phyloP scores from a whole-genome alignment of 2,797 vertebrate species.

The Clamator glandarius region DNA sequence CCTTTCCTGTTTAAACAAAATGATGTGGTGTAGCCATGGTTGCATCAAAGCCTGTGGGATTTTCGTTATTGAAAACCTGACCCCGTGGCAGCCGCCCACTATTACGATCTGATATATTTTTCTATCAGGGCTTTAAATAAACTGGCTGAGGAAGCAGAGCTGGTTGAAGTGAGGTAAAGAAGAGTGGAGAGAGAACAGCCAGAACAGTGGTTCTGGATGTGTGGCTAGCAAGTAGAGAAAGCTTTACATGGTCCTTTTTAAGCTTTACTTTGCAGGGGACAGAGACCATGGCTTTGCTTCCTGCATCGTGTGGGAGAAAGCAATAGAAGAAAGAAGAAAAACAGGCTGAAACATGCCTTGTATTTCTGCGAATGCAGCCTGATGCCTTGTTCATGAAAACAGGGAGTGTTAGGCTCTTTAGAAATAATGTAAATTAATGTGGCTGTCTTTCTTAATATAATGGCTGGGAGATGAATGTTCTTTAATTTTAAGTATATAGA shows the following conservation, averaged over 20 bases:
- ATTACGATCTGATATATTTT: not conserved
- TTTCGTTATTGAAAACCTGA: not conserved
- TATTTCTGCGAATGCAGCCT: not conserved
- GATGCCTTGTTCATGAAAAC: not conserved
- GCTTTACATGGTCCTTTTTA: not conserved
- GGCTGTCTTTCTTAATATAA: not conserved
- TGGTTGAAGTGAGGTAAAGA: not conserved
- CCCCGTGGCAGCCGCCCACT: not conserved
- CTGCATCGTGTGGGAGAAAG: not conserved
- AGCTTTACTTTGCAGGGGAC: not conserved
- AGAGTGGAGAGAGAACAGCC: not conserved
- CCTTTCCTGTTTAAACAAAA: not conserved
- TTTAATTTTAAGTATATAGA: not conserved
- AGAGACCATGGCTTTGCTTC: not conserved
- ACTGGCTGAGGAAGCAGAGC: not conserved
- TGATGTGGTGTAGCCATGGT: not conserved
- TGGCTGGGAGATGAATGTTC: not conserved
- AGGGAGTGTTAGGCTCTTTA: not conserved
- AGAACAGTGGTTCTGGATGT: not conserved
- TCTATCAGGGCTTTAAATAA: conserved; percentile 19
- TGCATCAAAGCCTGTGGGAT: conserved; percentile 1
- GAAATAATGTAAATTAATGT: not conserved
- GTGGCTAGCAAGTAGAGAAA: not conserved
- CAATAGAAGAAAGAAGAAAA: not conserved
- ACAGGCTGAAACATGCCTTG: not conserved